phyloP scores from a whole-genome alignment of 2,113 vertebrate genomes.

The Silurus meridionalis region DNA sequence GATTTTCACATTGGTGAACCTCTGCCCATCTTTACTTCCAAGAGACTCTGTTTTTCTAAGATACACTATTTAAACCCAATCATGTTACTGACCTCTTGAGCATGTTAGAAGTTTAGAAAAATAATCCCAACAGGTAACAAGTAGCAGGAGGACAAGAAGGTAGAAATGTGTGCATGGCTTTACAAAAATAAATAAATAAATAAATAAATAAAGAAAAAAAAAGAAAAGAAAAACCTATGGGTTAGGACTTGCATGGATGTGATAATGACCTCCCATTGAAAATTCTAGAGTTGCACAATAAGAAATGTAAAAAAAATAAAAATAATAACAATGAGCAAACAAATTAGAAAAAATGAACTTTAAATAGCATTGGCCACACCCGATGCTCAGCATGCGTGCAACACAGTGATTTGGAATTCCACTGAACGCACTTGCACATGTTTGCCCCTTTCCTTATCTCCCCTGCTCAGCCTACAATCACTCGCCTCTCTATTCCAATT shows the following conservation, averaged over 20 bases:
- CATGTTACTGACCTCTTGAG: no score
- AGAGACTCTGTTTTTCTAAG: no score
- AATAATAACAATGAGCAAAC: background rate
- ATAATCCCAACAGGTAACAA: background rate
- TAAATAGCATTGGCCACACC: conserved; percentile 39
- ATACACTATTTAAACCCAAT: no score
- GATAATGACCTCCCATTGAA: background rate
- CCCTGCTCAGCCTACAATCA: conserved; percentile 57
- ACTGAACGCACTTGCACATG: conserved; percentile 46
- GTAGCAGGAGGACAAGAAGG: background rate
- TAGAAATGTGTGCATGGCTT: no score
- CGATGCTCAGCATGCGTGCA: conserved; percentile 45
- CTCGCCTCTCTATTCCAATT: conserved; percentile 55
- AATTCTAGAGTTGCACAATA: background rate
- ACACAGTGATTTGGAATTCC: conserved; percentile 55
- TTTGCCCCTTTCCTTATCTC: conserved; percentile 54
- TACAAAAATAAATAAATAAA: no score
- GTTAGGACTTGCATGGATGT: background rate
- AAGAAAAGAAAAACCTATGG: background rate
- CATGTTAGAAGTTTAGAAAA: background rate
- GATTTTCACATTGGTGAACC: no score
- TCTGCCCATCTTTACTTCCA: no score
- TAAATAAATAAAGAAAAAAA: no score
- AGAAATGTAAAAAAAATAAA: background rate
- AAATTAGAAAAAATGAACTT: conserved; percentile 38